Evolutionary conservation across 2,888 invertebrate genomes (phyloP), one percentile per base, ranked within the genome.

Genomic region (Nebria salina): DNA sequence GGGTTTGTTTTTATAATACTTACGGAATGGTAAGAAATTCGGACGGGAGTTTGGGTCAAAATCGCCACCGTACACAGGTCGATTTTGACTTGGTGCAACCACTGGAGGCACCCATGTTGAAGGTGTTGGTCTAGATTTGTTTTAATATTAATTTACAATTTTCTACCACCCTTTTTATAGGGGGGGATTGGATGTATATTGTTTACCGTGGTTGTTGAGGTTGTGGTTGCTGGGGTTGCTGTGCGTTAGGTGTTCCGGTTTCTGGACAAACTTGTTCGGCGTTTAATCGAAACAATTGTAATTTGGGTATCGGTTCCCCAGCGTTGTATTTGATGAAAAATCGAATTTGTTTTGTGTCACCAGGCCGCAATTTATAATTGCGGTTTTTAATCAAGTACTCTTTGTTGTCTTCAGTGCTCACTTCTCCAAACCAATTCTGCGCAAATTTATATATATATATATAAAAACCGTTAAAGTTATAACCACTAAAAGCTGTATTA

Each of bases 241-340:
- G 70, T 1, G 25, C n/a, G 70, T 1, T 15, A 25, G 68, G 54
- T 8, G 54, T 13, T 54, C n/a, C 70, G 70, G 83, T 75, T 85
- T 85, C 43, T 85, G 91, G 91, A 84, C 92, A 92, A 8, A 93
- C 91, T 76, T 91, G 91, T 82, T 91, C 88, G 0, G 92, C 93
- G 82, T 93, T 93, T 42, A 93, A 86, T 65, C 91, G 85, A 41
- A 92, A 90, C 0, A 89, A 88, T 75, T 86, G 86, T 0, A 92
- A 85, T 70, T 86, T 88, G 0, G 92, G 92, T 0, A 89, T 86
- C 65, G 89, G 89, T 79, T 88, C 89, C 1, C 88, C 83, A 1
- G 88, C 87, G 83, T 90, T 90, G 86, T 90, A 91, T 75, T 91
- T 90, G 0, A 91, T 91, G 86, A 91, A 91, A 86, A 92, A 90